These are phyloP conservation scores for Drosophila meridiana DNA, from an alignment of 2,888 invertebrate genomes.

Conservation along the genomic window DNA sequence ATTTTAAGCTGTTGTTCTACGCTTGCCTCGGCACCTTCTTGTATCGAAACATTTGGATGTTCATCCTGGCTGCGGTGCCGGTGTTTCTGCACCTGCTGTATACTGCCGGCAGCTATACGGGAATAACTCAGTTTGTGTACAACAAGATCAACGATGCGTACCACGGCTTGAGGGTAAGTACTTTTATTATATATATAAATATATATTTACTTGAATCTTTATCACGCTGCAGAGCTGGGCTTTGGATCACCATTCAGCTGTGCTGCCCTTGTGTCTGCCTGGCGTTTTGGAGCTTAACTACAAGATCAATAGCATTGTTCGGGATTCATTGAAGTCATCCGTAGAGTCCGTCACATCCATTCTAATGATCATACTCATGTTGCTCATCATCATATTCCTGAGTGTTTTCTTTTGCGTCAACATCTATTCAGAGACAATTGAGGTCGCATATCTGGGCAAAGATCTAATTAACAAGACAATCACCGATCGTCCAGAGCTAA, in stretches of 20 bases:
- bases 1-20: conserved; percentile 92
- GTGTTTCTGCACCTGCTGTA: conserved; percentile 85
- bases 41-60: conserved; percentile 94
- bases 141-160: conserved; percentile 72
- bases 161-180: conserved; percentile 58
- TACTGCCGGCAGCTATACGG: conserved; percentile 78
- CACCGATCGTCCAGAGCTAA: conserved; percentile 94
- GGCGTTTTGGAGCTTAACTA: conserved; percentile 90
- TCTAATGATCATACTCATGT: conserved; percentile 93
- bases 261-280: conserved; percentile 91
- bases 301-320: conserved; percentile 88
- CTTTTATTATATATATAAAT: not conserved
- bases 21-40: conserved; percentile 93
- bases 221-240: conserved; percentile 85
- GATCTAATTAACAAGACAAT: conserved; percentile 95
- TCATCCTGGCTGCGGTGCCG: conserved; percentile 92
- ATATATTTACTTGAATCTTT: not conserved
- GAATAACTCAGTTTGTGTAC: conserved; percentile 79
- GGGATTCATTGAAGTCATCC: conserved; percentile 89
- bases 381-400: conserved; percentile 91
- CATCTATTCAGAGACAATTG: conserved; percentile 97
- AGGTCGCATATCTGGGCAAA: conserved; percentile 94
- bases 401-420: conserved; percentile 90
- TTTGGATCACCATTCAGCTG: conserved; percentile 87
- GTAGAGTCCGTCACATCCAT: conserved; percentile 95